Evolutionary conservation across 2,797 vertebrate genomes (phyloP).

Genomic region (Eurystomus glaucurus): DNA sequence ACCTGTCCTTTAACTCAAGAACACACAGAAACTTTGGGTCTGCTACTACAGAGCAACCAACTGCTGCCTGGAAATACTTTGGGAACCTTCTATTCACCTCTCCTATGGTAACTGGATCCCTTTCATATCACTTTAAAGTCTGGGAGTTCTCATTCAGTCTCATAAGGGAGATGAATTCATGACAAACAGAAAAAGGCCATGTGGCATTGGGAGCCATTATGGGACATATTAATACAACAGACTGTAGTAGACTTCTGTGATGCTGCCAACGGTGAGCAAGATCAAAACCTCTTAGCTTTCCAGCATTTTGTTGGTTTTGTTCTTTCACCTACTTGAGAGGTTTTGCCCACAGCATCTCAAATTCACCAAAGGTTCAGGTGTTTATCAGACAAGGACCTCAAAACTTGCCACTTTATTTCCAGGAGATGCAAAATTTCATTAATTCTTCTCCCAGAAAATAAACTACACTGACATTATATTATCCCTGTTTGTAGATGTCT

Average conservation of each 20-base stretch:
- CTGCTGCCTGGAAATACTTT: neutral
- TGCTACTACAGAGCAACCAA: neutral
- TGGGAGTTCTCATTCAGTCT: neutral
- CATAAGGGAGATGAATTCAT: neutral
- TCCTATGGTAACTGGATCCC: neutral
- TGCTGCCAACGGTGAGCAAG: neutral
- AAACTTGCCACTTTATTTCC: neutral
- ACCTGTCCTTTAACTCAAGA: neutral
- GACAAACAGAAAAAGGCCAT: neutral
- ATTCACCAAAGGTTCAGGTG: neutral
- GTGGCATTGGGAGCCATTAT: neutral
- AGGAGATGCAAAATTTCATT: neutral
- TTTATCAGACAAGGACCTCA: neutral
- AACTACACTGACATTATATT: accelerated
- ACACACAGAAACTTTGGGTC: neutral
- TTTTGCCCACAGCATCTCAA: neutral
- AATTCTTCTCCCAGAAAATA: neutral
- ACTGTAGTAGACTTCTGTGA: neutral
- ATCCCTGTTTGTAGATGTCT: neutral
- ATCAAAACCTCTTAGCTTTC: neutral
- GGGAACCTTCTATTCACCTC: neutral
- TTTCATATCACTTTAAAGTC: neutral
- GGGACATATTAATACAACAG: neutral
- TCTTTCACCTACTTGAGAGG: neutral
- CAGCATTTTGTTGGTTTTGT: neutral